Evolutionary conservation across 2,797 vertebrate genomes (phyloP), one percentile per base, ranked within the genome.

Genomic region (Chanos chanos): DNA sequence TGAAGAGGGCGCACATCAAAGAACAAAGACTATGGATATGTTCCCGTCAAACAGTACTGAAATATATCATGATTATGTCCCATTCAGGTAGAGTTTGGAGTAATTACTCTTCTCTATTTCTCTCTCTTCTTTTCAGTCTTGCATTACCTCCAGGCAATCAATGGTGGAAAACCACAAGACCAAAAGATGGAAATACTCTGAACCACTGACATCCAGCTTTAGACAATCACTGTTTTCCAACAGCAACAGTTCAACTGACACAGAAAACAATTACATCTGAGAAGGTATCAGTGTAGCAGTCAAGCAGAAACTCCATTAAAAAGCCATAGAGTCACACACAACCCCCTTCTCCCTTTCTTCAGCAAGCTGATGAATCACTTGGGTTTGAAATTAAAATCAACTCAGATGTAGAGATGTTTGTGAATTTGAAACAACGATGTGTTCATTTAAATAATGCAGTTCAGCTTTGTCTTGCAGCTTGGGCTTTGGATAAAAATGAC

Each of bases 291-390:
- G 51, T 71, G 56, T 60, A 53, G 68, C 61, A 74, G 55, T 72
- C 71, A 70, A 54, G 62, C 71, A 74, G 68, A 80, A 78, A 79
- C 77, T 73, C 73, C 63, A 70, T 81, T 81, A 80, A 53, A 55
- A 27, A 59, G 34, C 24, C 22, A 10, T 15, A 28, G 48, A 27
- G 40, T 22, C 27, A 9, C 2, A 1, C 6, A 12, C 21, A 47
- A 30, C 8, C 34, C 21, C 47, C 51, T 57, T 25, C 60, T 8
- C 36, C 12, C n/a, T n/a, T n/a, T 40, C 16, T 12, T 19, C 13
- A 47, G 53, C 25, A n/a, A 21, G 36, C 39, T 41, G 40, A 61
- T 47, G 61, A 63, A 61, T 62, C 24, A 72, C 68, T 61, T 61
- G 45, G 49, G 71, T 50, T 45, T 70, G 59, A 72, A 72, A 75